Conservation (phyloP, 2,797 vertebrate species). For the Knipowitschia caucasica region DNA sequence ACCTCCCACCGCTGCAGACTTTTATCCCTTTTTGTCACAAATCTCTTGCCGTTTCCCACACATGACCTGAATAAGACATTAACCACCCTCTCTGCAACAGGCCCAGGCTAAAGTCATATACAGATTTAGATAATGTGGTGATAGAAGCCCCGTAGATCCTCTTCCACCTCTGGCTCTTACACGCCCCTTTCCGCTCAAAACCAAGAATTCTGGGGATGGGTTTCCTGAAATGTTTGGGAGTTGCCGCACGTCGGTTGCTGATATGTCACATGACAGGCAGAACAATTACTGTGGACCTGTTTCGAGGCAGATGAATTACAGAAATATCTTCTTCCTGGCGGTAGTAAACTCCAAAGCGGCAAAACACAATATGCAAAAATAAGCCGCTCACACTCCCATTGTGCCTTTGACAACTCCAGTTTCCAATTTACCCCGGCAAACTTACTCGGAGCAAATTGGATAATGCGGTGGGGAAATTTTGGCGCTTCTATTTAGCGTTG, state of each 20-base stretch:
- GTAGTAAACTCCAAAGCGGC: constrained; percentile 19
- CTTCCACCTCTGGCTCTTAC: constrained; percentile 62
- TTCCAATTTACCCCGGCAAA: constrained; percentile 37
- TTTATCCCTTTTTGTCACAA: constrained; percentile 60
- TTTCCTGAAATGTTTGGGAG: constrained; percentile 50
- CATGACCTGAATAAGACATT: constrained; percentile 75
- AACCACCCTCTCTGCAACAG: constrained; percentile 64
- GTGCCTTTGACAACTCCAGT: constrained; percentile 33
- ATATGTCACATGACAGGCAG: constrained; percentile 52
- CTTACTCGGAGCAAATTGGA: constrained; percentile 40
- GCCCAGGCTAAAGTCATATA: constrained; percentile 54
- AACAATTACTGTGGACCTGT: constrained; percentile 48
- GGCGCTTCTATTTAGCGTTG: constrained; percentile 20
- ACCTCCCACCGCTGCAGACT: constrained; percentile 42
- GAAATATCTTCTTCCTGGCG: constrained; percentile 23
- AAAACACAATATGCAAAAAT: constrained; percentile 28
- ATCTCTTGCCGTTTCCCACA: constrained; percentile 51
- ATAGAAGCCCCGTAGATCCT: constrained; percentile 47
- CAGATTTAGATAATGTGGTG: constrained; percentile 69
- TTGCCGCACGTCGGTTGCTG: constrained; percentile 32
- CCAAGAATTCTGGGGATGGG: constrained; percentile 38
- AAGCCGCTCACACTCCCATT: constrained; percentile 27
- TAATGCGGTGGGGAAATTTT: constrained; percentile 28
- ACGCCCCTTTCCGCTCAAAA: constrained; percentile 53
- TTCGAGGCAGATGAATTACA: constrained; percentile 25